These are phyloP conservation scores for Diarsia brunnea DNA, from an alignment of 2,888 invertebrate genomes.

Conservation along the genomic window DNA sequence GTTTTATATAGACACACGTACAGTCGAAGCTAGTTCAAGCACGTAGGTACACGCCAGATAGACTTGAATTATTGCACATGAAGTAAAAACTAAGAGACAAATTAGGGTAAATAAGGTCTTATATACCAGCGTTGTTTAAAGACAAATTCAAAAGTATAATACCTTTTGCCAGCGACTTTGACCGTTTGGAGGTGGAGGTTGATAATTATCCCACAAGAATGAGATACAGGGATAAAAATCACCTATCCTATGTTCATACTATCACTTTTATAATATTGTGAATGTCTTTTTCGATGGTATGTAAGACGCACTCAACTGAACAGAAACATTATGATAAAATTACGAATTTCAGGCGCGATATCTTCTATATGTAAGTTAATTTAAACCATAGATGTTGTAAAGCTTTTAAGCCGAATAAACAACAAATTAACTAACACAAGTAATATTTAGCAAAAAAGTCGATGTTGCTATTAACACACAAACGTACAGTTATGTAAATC, in stretches of 20 bases:
- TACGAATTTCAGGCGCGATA: constrained; percentile 59
- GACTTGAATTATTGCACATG: constrained; percentile 43
- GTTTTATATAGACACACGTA: constrained; percentile 51
- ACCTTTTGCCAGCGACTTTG: too few species aligned
- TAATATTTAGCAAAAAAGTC: constrained; percentile 20
- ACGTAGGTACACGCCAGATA: constrained; percentile 65
- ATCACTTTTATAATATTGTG: background rate
- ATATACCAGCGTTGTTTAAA: too few species aligned
- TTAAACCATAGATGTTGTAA: constrained; percentile 71
- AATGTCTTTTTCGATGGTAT: background rate
- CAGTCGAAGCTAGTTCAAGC: constrained; percentile 57
- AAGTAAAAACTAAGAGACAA: constrained; percentile 15
- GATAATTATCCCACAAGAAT: too few species aligned
- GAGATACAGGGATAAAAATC: too few species aligned
- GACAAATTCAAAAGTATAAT: too few species aligned
- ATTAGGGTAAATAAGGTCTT: too few species aligned
- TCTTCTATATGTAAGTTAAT: constrained; percentile 59
- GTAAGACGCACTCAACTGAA: background rate
- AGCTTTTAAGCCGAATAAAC: constrained; percentile 61
- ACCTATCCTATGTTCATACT: too few species aligned
- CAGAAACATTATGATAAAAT: constrained; percentile 23
- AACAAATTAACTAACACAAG: constrained; percentile 20
- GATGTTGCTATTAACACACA: constrained; percentile 45
- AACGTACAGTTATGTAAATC: constrained; percentile 37
- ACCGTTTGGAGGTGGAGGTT: too few species aligned